Base-by-base conservation (phyloP, 2,113 vertebrate genomes). In the Orientallactaga bullata region DNA sequence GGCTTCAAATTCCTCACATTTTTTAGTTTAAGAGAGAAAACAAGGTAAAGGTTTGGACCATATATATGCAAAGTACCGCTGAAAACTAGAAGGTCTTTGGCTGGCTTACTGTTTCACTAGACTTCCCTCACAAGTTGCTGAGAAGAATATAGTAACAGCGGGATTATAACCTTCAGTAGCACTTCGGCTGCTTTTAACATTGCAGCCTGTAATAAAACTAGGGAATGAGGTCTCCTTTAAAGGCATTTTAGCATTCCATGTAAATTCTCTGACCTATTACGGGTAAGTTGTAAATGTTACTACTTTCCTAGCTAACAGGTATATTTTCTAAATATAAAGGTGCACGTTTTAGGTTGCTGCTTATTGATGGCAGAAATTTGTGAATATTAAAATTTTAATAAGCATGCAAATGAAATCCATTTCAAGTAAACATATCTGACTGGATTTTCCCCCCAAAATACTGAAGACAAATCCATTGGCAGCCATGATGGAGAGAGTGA, bases 31-130 rank as follows among this genome's bases (percentile, higher is more conserved):
- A 91, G 78, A 88, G 60, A 89, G 35, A 93, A 91, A 87, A 71
- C 68, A 84, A 16, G 26, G 24, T 51, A 12, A 78, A 77, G 21
- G 26, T 51, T 94, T 94, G 91, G 32, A 74, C 69, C 94, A 61
- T 94, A 37, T 20, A 94, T 88, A 95, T 91, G 94, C 94, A 97
- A 96, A 97, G 90, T 73, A 96, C 91, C 94, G 94, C 83, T 88
- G 88, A 96, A 98, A 97, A 94, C 94, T 94, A 92, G 76, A 85
- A 63, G 85, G 91, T 73, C 71, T 23, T 95, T 94, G 77, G 32
- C 32, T 73, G 39, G 88, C n/a, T 89, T 93, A 7, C n/a, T 76
- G 7, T n/a, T n/a, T n/a, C n/a, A n/a, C n/a, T n/a, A n/a, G n/a
- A n/a, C n/a, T n/a, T n/a, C n/a, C n/a, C n/a, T 58, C 0, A 10